A percentile compares a stretch with the other conserved stretches of the same genome.
Conservation (phyloP, 1,140 invertebrate genomes). For the Araneus ventricosus region DNA sequence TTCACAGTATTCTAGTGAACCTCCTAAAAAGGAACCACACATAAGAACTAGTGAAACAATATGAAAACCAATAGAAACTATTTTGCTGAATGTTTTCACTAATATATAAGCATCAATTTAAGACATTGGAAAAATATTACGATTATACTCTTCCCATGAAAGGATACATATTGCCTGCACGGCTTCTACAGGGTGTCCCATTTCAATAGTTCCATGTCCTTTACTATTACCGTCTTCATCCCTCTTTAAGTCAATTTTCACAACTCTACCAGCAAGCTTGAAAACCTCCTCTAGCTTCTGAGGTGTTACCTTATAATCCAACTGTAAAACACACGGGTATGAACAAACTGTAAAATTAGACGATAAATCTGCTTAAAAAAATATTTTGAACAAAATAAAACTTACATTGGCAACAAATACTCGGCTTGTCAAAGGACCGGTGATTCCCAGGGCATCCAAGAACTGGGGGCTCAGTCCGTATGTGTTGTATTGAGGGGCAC, state of each 20-base stretch:
- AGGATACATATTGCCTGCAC: constrained; percentile 94
- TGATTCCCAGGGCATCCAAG: constrained; percentile 94
- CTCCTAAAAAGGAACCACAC: too few relatives aligned
- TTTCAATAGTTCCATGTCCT: constrained; percentile 97
- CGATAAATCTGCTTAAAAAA: too few relatives aligned
- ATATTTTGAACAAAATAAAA: too few relatives aligned
- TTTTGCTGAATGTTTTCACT: too few relatives aligned
- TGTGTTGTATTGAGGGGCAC: constrained; percentile 84
- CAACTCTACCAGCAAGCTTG: constrained; percentile 95
- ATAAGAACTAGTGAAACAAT: too few relatives aligned
- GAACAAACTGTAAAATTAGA: too few relatives aligned
- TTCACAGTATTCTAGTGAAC: too few relatives aligned
- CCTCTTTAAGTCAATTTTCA: constrained; percentile 92
- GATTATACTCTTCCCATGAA: background rate
- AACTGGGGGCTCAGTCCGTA: constrained; percentile 96
- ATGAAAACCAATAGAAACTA: too few relatives aligned
- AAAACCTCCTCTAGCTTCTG: constrained; percentile 98
- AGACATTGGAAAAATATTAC: too few relatives aligned
- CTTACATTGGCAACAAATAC: constrained; percentile 99
- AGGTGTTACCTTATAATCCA: constrained; percentile 97
- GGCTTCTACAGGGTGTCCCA: constrained; percentile 98
- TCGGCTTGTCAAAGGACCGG: constrained; percentile 93
- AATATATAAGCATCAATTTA: too few relatives aligned
- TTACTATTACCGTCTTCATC: constrained; percentile 97
- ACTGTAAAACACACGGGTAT: constrained; percentile 83